These are phyloP conservation scores for Zaprionus obscuricornis DNA, from an alignment of 2,888 invertebrate genomes.

Conservation along the genomic window DNA sequence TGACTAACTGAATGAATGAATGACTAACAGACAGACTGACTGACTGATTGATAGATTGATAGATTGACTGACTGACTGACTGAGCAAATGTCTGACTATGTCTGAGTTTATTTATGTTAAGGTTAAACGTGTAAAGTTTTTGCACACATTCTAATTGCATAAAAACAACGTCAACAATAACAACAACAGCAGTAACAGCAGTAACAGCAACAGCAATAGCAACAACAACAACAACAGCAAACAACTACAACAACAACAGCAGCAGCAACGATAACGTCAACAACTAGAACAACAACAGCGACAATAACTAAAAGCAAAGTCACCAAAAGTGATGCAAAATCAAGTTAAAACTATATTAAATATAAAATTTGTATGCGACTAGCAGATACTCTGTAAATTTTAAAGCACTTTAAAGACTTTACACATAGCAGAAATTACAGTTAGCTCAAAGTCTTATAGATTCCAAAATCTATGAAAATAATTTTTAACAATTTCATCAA, in stretches of 20 bases:
- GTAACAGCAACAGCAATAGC: no score
- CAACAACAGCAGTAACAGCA: slow-evolving; percentile 15
- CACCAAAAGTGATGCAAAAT: slow-evolving; percentile 29
- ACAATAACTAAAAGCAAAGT: slow-evolving; percentile 16
- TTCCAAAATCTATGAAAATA: no score
- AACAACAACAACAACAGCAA: no score
- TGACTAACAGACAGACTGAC: slow-evolving; percentile 12
- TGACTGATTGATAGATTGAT: slow-evolving; percentile 6
- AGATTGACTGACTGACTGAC: background rate
- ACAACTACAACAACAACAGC: no score
- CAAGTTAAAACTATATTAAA: background rate
- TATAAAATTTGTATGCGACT: background rate
- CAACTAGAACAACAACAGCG: no score
- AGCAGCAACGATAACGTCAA: no score
- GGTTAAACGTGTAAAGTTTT: slow-evolving; percentile 62
- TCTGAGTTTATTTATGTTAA: slow-evolving; percentile 61
- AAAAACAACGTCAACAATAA: slow-evolving; percentile 8
- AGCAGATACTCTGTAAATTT: slow-evolving; percentile 14
- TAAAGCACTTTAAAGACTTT: background rate
- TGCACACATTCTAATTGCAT: slow-evolving; percentile 51
- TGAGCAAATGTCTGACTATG: slow-evolving; percentile 1
- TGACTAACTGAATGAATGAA: slow-evolving; percentile 1
- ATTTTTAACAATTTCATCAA: no score
- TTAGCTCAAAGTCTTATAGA: no score
- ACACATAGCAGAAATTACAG: no score